Evolutionary conservation across 2,797 vertebrate genomes (phyloP).

Genomic region (Gambelia wislizenii): DNA sequence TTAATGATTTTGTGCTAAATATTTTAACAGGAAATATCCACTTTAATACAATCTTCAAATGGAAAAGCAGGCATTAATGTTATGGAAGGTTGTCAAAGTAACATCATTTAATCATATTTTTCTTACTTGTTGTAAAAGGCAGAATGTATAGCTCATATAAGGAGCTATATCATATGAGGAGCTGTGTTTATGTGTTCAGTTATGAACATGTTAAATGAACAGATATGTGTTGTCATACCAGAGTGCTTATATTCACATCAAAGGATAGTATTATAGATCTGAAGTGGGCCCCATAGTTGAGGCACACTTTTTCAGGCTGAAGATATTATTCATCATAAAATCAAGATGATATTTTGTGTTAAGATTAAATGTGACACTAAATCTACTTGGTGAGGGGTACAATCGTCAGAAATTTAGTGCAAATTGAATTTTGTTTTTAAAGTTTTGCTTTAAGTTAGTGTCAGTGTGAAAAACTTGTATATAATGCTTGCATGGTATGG

Average conservation of each 20-base stretch:
- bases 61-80: background rate
- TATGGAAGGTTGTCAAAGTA: background rate
- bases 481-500: background rate
- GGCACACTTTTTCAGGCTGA: background rate
- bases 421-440: too few relatives aligned
- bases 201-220: background rate
- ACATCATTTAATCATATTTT: background rate
- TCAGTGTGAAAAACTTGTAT: background rate
- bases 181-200: background rate
- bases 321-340: slow-evolving; percentile 2
- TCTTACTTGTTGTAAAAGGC: background rate
- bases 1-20: background rate
- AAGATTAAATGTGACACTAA: background rate
- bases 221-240: background rate
- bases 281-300: background rate
- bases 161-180: background rate
- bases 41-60: background rate
- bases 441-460: background rate
- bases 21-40: background rate
- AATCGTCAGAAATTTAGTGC: background rate
- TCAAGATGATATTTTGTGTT: background rate
- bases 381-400: background rate
- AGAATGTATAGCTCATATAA: background rate
- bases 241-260: background rate
- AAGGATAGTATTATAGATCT: background rate